Percentiles rank a stretch among this genome's conserved stretches.
Evolutionary conservation across 2,113 vertebrate genomes (phyloP).

Genomic region (Motacilla alba): DNA sequence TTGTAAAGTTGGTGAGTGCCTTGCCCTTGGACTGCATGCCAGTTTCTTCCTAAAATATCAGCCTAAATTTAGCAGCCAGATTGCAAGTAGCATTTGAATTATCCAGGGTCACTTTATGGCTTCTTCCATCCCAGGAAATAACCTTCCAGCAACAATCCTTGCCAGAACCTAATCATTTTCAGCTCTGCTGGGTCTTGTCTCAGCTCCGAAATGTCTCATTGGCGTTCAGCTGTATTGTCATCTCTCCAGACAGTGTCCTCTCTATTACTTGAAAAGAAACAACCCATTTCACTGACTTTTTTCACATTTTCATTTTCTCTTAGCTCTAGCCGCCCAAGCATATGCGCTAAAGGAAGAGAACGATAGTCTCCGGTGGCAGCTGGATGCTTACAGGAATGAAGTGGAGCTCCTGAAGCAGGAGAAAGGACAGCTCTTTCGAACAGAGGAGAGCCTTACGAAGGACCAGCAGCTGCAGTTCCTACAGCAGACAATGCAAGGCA

Average conservation of each 20-base stretch:
- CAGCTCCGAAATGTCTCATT: neutral
- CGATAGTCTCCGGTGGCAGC: conserved; percentile 94
- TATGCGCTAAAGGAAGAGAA: conserved; percentile 92
- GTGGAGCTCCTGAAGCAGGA: conserved; percentile 93
- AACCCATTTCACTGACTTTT: neutral
- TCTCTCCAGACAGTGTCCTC: neutral
- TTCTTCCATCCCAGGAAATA: conserved; percentile 26
- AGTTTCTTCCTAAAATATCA: neutral
- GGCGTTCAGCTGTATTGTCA: neutral
- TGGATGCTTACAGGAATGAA: conserved; percentile 93
- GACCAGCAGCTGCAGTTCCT: conserved; percentile 88
- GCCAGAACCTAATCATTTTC: conserved; percentile 45
- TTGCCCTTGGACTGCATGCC: neutral
- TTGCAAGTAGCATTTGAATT: conserved; percentile 37
- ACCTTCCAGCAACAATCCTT: conserved; percentile 12
- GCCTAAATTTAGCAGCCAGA: conserved; percentile 43
- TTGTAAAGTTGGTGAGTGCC: neutral
- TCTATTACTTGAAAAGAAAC: neutral
- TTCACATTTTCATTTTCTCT: conserved; percentile 11
- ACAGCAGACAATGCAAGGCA: conserved; percentile 88
- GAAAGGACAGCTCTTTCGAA: conserved; percentile 77
- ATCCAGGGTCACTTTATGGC: conserved; percentile 18
- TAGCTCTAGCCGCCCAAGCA: conserved; percentile 84
- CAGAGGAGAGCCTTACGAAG: conserved; percentile 81
- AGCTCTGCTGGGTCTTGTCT: conserved; percentile 47